phyloP scores from a whole-genome alignment of 1,140 invertebrate genomes.

The Eciton burchellii region DNA sequence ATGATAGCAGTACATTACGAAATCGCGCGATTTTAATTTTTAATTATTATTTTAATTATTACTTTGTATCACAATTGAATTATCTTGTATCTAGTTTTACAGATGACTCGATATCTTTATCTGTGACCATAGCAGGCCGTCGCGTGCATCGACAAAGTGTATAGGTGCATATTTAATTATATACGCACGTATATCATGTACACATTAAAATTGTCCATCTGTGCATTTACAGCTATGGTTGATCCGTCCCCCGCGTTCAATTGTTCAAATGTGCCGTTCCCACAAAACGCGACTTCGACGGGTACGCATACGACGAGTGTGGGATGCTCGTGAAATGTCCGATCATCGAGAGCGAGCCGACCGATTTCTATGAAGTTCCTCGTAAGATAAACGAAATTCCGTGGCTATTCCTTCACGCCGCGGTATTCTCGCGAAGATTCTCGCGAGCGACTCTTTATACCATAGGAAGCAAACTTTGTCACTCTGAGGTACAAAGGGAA shows the following conservation, averaged over 20 bases:
- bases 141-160: too few species aligned
- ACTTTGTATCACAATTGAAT: too few species aligned
- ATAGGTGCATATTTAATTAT: too few species aligned
- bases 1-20: too few species aligned
- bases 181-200: not conserved
- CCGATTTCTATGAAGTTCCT: constrained; percentile 63
- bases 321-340: constrained; percentile 64
- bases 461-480: constrained; percentile 67
- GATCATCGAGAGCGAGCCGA: constrained; percentile 15
- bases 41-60: too few species aligned
- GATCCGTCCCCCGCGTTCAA: constrained; percentile 54
- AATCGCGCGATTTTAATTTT: too few species aligned
- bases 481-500: constrained; percentile 71
- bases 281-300: constrained; percentile 60
- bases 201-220: not conserved
- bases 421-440: constrained; percentile 2
- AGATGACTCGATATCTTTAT: too few species aligned
- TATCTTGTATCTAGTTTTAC: too few species aligned
- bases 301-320: constrained; percentile 57
- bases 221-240: constrained; percentile 63
- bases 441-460: constrained; percentile 46
- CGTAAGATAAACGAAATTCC: constrained; percentile 42
- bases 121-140: too few species aligned
- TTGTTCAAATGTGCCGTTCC: constrained; percentile 52
- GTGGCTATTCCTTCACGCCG: not conserved